Conservation (phyloP, 2,888 invertebrate genomes). For the Caenorhabditis plicata region DNA sequence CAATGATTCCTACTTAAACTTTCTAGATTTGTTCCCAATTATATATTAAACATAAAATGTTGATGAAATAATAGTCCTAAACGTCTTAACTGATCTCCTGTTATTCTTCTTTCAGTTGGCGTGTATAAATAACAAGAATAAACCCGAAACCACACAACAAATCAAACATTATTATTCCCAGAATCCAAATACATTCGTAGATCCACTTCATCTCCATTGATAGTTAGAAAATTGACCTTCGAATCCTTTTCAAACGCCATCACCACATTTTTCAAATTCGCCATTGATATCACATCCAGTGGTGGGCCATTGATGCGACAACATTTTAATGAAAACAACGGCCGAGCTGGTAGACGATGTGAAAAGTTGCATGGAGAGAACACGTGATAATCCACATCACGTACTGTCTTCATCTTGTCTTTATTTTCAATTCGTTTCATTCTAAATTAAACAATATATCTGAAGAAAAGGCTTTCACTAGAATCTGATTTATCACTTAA, state of each 20-base stretch:
- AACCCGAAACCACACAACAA: no score
- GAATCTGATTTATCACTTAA: no score
- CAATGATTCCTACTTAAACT: no score
- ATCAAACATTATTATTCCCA: neutral
- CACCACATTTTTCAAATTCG: slow-evolving; percentile 16
- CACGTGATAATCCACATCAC: slow-evolving; percentile 21
- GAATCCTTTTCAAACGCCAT: slow-evolving; percentile 15
- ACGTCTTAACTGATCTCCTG: no score
- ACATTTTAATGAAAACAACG: slow-evolving; percentile 14
- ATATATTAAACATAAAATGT: no score
- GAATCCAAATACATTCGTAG: slow-evolving; percentile 3
- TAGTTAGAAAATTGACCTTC: slow-evolving; percentile 17
- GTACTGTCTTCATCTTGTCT: slow-evolving; percentile 4
- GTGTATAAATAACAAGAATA: no score
- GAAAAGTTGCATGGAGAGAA: slow-evolving; percentile 25
- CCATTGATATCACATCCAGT: slow-evolving; percentile 2
- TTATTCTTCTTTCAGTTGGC: no score
- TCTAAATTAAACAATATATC: no score
- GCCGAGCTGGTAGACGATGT: slow-evolving; percentile 20
- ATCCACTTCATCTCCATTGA: slow-evolving; percentile 20
- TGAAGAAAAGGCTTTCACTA: no score
- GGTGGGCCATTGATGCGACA: slow-evolving; percentile 8
- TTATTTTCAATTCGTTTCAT: neutral
- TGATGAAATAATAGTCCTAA: no score
- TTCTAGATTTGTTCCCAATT: no score